A percentile compares a stretch with the other conserved stretches of the same genome.
phyloP scores from a whole-genome alignment of 2,797 vertebrate genomes.

The Synaphobranchus kaupii region DNA sequence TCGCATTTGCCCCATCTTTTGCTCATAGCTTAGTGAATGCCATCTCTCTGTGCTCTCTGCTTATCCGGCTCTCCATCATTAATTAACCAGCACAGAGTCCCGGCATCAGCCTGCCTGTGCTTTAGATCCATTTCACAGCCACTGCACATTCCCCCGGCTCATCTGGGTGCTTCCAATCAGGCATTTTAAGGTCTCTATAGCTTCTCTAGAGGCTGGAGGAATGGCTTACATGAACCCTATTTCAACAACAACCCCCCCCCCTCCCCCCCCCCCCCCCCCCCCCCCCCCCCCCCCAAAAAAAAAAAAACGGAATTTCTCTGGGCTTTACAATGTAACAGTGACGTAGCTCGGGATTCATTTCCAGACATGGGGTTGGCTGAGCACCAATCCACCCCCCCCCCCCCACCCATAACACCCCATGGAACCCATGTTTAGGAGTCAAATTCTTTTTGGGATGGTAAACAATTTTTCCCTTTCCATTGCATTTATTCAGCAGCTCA shows the following conservation, averaged over 20 bases:
- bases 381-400: too few species aligned
- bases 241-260: not conserved
- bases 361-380: not conserved
- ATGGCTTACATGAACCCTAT: constrained; percentile 18
- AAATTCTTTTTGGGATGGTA: too few species aligned
- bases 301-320: not conserved
- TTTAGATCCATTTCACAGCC: constrained; percentile 66
- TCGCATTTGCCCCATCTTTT: constrained; percentile 55
- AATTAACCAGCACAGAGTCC: constrained; percentile 73
- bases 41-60: constrained; percentile 64
- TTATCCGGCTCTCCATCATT: constrained; percentile 71
- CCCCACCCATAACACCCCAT: too few species aligned
- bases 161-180: constrained; percentile 27
- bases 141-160: constrained; percentile 59
- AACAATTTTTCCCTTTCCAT: not conserved
- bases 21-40: constrained; percentile 65
- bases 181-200: constrained; percentile 58
- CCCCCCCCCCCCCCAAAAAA: not conserved
- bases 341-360: not conserved
- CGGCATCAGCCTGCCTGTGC: constrained; percentile 64
- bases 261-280: constrained; percentile 33
- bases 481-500: not conserved
- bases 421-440: too few species aligned
- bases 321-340: not conserved
- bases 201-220: constrained; percentile 47